These are phyloP conservation scores for Oppia nitens DNA, from an alignment of 1,140 invertebrate species.

Conservation along the genomic window DNA sequence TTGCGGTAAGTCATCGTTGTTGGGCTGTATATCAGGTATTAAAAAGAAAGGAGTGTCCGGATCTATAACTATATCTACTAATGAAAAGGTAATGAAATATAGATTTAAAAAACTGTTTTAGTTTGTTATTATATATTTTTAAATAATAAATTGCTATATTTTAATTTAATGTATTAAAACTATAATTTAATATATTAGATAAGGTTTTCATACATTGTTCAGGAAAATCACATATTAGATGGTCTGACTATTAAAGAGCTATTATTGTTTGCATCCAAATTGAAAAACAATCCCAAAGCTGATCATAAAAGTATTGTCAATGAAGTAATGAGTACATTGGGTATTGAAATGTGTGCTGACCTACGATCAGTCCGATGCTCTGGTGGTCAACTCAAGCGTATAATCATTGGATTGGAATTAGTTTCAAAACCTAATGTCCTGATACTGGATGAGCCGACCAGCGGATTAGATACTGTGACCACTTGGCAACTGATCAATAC, in stretches of 20 bases:
- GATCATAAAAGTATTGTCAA: not conserved
- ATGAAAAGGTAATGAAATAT: too few relatives aligned
- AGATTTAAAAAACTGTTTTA: too few relatives aligned
- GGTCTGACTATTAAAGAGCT: conserved; percentile 73
- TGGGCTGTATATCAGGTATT: too few relatives aligned
- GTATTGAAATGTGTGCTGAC: not conserved
- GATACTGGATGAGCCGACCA: conserved; percentile 92
- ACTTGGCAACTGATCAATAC: not conserved
- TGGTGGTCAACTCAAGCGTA: conserved; percentile 73
- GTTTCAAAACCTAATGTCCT: conserved; percentile 88
- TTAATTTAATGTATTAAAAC: too few relatives aligned
- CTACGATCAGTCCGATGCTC: conserved; percentile 24
- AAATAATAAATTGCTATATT: too few relatives aligned
- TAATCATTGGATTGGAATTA: conserved; percentile 78
- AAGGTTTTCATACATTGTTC: conserved; percentile 26
- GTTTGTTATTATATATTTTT: too few relatives aligned
- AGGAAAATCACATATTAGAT: conserved; percentile 73
- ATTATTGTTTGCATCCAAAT: conserved; percentile 74
- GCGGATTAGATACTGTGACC: not conserved
- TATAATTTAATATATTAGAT: too few relatives aligned
- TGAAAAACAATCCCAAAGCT: conserved; percentile 40
- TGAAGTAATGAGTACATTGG: not conserved
- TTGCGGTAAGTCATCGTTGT: conserved; percentile 35
- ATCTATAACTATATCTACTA: too few relatives aligned
- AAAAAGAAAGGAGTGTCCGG: too few relatives aligned